Percentiles rank a stretch among this genome's conserved stretches.
These are phyloP conservation scores for Nasua narica DNA, from an alignment of 2,797 vertebrate genomes.

Conservation along the genomic window DNA sequence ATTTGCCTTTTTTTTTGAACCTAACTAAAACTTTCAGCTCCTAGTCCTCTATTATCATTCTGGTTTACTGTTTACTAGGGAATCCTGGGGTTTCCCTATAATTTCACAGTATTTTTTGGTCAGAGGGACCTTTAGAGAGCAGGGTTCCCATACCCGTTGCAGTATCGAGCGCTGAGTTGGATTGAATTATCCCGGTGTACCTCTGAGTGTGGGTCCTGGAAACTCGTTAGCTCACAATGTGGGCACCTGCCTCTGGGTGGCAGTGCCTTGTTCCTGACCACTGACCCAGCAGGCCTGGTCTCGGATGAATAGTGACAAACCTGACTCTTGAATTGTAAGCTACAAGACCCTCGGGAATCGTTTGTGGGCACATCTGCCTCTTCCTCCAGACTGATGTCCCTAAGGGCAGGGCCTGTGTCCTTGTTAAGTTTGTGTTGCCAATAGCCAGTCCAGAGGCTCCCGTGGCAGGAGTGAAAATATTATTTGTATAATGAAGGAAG, in stretches of 20 bases:
- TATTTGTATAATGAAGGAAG: conserved; percentile 35
- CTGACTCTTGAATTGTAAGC: not conserved
- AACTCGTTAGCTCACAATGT: not conserved
- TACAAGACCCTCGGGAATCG: not conserved
- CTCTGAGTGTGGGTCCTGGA: not conserved
- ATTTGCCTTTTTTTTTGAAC: not conserved
- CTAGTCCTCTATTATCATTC: not conserved
- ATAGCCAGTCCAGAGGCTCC: conserved; percentile 33
- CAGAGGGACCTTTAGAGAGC: not conserved
- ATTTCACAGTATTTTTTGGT: not conserved
- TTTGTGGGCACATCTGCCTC: not conserved
- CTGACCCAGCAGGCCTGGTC: not conserved
- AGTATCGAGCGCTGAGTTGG: not conserved
- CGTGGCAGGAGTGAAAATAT: not conserved
- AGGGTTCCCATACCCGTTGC: not conserved
- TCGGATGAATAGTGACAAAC: not conserved
- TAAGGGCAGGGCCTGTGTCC: not conserved
- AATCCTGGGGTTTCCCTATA: not conserved
- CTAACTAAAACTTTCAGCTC: not conserved
- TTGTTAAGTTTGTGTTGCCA: not conserved
- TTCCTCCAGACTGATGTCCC: not conserved
- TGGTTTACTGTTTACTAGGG: not conserved
- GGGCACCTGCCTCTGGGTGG: not conserved
- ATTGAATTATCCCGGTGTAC: not conserved
- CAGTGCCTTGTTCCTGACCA: not conserved